These are phyloP conservation scores for Lampropteryx suffumata DNA, from an alignment of 2,888 invertebrate genomes.

Conservation along the genomic window DNA sequence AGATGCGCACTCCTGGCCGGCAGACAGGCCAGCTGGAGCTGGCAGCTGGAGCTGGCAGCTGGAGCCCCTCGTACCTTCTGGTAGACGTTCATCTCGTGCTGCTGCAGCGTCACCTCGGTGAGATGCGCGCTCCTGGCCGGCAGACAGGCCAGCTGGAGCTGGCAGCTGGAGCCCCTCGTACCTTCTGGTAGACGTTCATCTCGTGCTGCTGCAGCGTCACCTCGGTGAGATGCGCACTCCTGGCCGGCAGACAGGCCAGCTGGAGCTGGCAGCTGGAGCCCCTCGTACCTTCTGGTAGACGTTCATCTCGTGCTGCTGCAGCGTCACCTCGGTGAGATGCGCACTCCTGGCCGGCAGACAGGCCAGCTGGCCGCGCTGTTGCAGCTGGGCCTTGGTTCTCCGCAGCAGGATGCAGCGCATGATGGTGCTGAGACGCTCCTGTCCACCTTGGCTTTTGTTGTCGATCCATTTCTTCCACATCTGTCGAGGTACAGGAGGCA, in stretches of 20 bases:
- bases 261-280: slow-evolving; percentile 51
- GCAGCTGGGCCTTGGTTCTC: slow-evolving; percentile 92
- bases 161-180: slow-evolving; percentile 7
- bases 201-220: slow-evolving; percentile 87
- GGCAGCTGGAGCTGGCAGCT: too few species aligned
- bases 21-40: slow-evolving; percentile 81
- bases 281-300: slow-evolving; percentile 84
- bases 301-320: slow-evolving; percentile 87
- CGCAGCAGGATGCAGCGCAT: slow-evolving; percentile 93
- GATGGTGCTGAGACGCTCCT: slow-evolving; percentile 91
- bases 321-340: slow-evolving; percentile 82
- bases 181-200: slow-evolving; percentile 87
- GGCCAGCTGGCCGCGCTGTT: slow-evolving; percentile 83
- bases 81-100: too few species aligned
- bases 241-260: slow-evolving; percentile 84
- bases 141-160: slow-evolving; percentile 82
- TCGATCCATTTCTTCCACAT: slow-evolving; percentile 97
- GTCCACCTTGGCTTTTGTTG: slow-evolving; percentile 90
- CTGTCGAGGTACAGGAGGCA: slow-evolving; percentile 46
- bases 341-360: slow-evolving; percentile 84
- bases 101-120: slow-evolving; percentile 84
- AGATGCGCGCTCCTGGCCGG: slow-evolving; percentile 84
- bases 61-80: slow-evolving; percentile 66
- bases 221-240: slow-evolving; percentile 78
- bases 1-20: slow-evolving; percentile 84